Evolutionary conservation across 2,888 invertebrate genomes (phyloP), one percentile per base, ranked within the genome.

Genomic region (Stenoptilia bipunctidactyla): DNA sequence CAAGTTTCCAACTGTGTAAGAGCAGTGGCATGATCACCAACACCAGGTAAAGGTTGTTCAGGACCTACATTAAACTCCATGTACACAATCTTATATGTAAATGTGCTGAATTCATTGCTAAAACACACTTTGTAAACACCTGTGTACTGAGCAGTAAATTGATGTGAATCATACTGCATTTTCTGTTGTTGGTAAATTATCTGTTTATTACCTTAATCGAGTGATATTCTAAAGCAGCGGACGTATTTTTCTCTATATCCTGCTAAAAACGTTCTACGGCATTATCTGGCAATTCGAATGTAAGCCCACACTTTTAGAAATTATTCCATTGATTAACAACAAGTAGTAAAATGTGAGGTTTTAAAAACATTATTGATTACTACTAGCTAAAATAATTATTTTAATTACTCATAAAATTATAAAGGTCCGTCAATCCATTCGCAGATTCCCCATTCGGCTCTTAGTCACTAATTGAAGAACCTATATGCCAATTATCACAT

Each of bases 21-120:
- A 12, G 95, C 97, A 38, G 97, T 96, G 6, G 91, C 90, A 70
- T 96, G 96, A 54, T 94, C 94, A 27, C 92, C 93, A 40, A 94
- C 76, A 12, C 95, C 95, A 10, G 94, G 94, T 15, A 95, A 73
- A 0, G 93, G 89, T 36, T 89, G 87, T 69, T 97, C 96, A 13
- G 97, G 96, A 2, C 97, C 97, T 15, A 96, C 94, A 89, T 96
- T 94, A 59, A 98, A 92, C 71, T 98, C 98, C 91, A 99, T 95
- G 74, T 98, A 99, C 15, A 99, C 96, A 49, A 98, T 88, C 79
- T 99, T 99, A 68, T 99, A 98, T 5, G 97, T 96, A 76, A 98
- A 98, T 40, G 98, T 98, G 37, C 98, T 98, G 72, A 99, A 99
- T 73, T 99, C 97, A 83, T 99, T 99, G 69, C 97, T 97, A 75